Base-by-base conservation (phyloP, 2,797 vertebrate genomes). In the Melanotaenia nigrans region DNA sequence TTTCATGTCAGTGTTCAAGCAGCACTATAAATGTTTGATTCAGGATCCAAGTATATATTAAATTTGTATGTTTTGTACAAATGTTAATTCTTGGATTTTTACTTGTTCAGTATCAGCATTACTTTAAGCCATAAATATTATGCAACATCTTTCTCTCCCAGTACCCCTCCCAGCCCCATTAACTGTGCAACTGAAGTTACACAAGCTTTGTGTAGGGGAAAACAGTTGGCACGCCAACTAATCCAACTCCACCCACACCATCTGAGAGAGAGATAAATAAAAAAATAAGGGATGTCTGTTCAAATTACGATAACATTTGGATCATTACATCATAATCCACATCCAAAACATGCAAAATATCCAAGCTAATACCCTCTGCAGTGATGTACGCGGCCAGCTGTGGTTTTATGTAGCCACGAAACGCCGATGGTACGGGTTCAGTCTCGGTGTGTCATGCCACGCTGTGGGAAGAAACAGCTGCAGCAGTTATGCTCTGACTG, bases 201-300 rank as follows among this genome's bases (percentile, higher is more conserved):
- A 93, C 90, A 92, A 91, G 90, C 78, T 14, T 77, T 79, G 75
- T 78, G 71, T 66, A 81, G 77, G 79, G 87, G 75, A 30, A 87
- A 90, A 87, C 89, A 93, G 86, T 92, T 93, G 87, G 87, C 86
- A 83, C 82, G 71, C 77, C 73, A 88, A 83, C 88, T 92, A 92
- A 94, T 94, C 92, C 88, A 87, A 77, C 71, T 78, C 57, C 80
- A 85, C 73, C 79, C 79, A 71, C 84, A 86, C 77, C 77, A 81
- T 65, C 81, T 67, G 62, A 85, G 77, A 87, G 79, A 68, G 64
- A 22, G 32, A 14, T 13, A 54, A 49, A 56, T 74, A 74, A 42
- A 61, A 55, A 67, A 73, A 76, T 79, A 90, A 88, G 83, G 71
- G 75, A 91, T 82, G 91, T 92, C 87, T 89, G 89, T 90, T 92